Percentiles rank a stretch among this genome's conserved stretches.
These are phyloP conservation scores for Leptinotarsa tumamoca DNA, from an alignment of 2,888 invertebrate species.

Conservation along the genomic window DNA sequence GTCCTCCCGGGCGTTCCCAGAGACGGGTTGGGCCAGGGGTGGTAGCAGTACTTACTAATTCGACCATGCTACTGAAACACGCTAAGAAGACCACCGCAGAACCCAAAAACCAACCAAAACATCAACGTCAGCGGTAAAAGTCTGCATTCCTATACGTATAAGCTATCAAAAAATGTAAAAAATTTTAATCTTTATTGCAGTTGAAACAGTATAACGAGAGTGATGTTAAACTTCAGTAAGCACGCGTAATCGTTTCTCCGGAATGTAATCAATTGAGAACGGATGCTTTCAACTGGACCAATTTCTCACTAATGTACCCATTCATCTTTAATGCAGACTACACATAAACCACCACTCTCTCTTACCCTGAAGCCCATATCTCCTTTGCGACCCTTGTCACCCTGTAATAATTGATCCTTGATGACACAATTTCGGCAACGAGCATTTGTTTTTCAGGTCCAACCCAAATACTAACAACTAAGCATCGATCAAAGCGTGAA, in stretches of 20 bases:
- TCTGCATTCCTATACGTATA: too few species aligned
- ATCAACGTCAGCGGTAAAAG: too few species aligned
- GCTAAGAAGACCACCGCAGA: too few species aligned
- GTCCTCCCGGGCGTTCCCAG: too few species aligned
- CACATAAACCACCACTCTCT: conserved; percentile 41
- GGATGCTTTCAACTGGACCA: conserved; percentile 7
- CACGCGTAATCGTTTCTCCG: neutral
- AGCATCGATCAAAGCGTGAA: neutral
- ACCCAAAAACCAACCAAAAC: too few species aligned
- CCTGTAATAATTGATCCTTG: conserved; percentile 69
- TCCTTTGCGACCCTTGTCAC: conserved; percentile 80
- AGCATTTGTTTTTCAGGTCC: conserved; percentile 7
- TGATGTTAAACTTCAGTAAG: neutral
- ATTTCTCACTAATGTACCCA: conserved; percentile 43
- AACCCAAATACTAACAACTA: conserved; percentile 24
- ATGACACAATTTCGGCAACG: conserved; percentile 22
- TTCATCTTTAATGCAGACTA: conserved; percentile 30
- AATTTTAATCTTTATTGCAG: too few species aligned
- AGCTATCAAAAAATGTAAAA: too few species aligned
- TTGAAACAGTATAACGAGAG: neutral
- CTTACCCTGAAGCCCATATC: conserved; percentile 82
- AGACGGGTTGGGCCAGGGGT: too few species aligned
- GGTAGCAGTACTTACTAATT: too few species aligned
- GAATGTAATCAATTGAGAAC: neutral
- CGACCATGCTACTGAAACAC: too few species aligned